phyloP scores from a whole-genome alignment of 2,113 vertebrate species.

The Promerops cafer region DNA sequence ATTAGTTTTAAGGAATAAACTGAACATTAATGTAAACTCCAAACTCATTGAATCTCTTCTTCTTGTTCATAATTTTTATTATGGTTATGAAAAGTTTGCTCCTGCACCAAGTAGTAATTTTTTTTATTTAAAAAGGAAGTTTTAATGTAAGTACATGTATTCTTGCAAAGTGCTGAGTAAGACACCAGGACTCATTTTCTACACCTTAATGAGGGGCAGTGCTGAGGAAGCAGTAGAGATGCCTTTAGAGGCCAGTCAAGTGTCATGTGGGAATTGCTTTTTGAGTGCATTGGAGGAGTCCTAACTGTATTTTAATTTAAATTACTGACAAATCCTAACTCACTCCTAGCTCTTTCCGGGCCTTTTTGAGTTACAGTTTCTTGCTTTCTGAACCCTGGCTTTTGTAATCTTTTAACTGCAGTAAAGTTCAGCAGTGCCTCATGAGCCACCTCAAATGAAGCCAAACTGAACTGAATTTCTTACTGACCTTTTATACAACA shows the following conservation, averaged over 20 bases:
- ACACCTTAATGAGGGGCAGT: not conserved
- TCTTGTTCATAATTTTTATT: not conserved
- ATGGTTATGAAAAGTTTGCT: not conserved
- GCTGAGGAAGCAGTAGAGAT: not conserved
- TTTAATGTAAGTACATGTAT: not conserved
- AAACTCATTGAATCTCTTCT: not conserved
- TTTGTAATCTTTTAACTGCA: not conserved
- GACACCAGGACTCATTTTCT: not conserved
- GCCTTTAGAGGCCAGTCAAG: not conserved
- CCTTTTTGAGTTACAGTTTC: not conserved
- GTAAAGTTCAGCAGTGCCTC: not conserved
- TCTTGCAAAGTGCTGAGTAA: not conserved
- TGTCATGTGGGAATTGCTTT: not conserved
- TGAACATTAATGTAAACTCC: not conserved
- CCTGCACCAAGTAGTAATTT: not conserved
- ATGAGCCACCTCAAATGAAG: not conserved
- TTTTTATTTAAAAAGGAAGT: not conserved
- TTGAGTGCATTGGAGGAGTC: not conserved
- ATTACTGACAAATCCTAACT: not conserved
- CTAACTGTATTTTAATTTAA: not conserved
- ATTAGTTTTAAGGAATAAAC: not conserved
- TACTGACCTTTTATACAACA: not conserved
- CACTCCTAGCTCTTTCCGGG: not conserved
- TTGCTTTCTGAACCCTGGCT: not conserved
- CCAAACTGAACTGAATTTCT: not conserved